A percentile compares a stretch with the other conserved stretches of the same genome.
Evolutionary conservation across 1,140 invertebrate genomes (phyloP).

Genomic region (Lordiphosa clarofinis): DNA sequence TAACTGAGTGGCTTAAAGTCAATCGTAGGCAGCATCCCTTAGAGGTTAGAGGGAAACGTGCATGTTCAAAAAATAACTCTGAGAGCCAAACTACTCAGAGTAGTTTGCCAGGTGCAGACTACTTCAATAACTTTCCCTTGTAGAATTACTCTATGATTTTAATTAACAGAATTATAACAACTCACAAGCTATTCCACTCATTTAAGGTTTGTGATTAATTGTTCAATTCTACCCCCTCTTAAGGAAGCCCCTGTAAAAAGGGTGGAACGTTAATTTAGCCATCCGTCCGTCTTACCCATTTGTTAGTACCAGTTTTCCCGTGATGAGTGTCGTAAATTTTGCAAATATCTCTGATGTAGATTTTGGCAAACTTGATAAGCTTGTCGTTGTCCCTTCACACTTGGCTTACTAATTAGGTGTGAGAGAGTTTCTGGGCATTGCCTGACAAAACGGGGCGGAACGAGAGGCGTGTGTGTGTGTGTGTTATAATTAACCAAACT

Average conservation of each 20-base stretch:
- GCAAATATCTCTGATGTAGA: slow-evolving; percentile 38
- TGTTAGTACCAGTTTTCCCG: slow-evolving; percentile 6
- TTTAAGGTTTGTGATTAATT: slow-evolving; percentile 4
- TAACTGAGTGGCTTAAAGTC: no score
- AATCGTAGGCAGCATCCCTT: no score
- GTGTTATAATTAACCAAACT: slow-evolving; percentile 33
- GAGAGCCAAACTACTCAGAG: no score
- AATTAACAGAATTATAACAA: neutral
- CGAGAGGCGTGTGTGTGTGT: neutral
- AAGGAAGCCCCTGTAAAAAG: neutral
- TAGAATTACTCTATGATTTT: no score
- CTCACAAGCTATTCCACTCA: neutral
- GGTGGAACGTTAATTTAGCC: slow-evolving; percentile 6
- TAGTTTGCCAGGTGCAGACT: no score
- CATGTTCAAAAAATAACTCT: no score
- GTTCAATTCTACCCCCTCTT: neutral
- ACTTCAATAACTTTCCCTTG: no score
- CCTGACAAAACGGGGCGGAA: neutral
- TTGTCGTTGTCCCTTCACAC: slow-evolving; percentile 14
- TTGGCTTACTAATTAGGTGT: slow-evolving; percentile 23
- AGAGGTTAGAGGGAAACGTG: no score
- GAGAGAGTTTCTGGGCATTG: slow-evolving; percentile 11
- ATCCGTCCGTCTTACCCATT: neutral
- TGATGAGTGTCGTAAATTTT: slow-evolving; percentile 38
- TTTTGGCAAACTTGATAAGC: slow-evolving; percentile 34